Percentiles rank a stretch among this genome's conserved stretches.
Evolutionary conservation across 2,797 vertebrate species (phyloP).

Genomic region (Peromyscus aztecus): DNA sequence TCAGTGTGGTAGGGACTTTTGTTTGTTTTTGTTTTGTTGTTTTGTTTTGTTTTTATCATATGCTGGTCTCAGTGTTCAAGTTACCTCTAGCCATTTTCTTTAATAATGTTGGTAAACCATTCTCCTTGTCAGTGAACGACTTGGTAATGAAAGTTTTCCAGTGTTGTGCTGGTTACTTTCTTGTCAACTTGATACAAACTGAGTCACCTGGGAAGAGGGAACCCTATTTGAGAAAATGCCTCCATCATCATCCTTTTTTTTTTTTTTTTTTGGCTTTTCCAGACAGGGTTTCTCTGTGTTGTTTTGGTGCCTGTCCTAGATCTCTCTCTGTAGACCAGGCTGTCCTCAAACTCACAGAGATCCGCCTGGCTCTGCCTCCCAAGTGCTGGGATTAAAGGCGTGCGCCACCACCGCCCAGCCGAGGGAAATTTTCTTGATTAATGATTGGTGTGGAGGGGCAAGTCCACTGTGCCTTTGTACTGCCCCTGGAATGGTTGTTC

Average conservation of each 20-base stretch:
- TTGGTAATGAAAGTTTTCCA: not conserved
- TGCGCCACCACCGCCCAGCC: too few species aligned
- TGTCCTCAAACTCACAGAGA: too few species aligned
- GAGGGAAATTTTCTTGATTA: not conserved
- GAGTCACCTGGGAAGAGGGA: not conserved
- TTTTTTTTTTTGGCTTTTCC: too few species aligned
- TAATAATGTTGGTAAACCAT: not conserved
- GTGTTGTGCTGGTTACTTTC: not conserved
- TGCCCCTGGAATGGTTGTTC: not conserved
- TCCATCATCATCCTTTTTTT: too few species aligned
- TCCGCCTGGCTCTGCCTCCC: too few species aligned
- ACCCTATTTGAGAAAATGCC: not conserved
- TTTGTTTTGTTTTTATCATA: not conserved
- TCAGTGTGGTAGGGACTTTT: not conserved
- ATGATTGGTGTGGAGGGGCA: too few species aligned
- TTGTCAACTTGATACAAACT: not conserved
- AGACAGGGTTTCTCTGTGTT: too few species aligned
- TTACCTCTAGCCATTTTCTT: not conserved
- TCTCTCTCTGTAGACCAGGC: too few species aligned
- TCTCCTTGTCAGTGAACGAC: not conserved
- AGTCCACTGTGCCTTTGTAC: not conserved
- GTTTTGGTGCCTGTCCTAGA: too few species aligned
- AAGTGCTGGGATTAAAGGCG: too few species aligned
- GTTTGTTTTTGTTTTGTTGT: not conserved
- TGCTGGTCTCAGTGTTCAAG: not conserved